Evolutionary conservation across 1,140 invertebrate species (phyloP).

Genomic region (Drosophila grimshawi): DNA sequence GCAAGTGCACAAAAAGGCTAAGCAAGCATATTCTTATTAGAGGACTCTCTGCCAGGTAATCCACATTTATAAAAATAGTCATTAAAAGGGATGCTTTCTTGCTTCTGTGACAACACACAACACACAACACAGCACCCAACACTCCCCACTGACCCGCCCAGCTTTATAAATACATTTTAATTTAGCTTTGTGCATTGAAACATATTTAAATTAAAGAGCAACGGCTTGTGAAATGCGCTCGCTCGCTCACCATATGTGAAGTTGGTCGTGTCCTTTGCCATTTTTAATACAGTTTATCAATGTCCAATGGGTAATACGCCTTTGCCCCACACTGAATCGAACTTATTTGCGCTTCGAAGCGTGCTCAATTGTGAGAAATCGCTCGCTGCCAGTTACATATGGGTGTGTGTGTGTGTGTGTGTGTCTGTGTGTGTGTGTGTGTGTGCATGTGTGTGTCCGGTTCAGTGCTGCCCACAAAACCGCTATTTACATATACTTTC

Average conservation of each 20-base stretch:
- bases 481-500: too few relatives aligned
- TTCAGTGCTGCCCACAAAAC: constrained; percentile 1
- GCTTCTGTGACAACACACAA: background rate
- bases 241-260: constrained; percentile 31
- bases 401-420: background rate
- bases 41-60: constrained; percentile 58
- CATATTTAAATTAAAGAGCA: constrained; percentile 82
- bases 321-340: constrained; percentile 24
- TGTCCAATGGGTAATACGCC: constrained; percentile 57
- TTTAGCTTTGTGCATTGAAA: constrained; percentile 82
- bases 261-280: constrained; percentile 45
- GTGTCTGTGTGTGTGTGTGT: constrained; percentile 3
- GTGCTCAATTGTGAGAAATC: constrained; percentile 62
- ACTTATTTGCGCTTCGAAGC: constrained; percentile 75
- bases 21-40: constrained; percentile 55
- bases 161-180: constrained; percentile 77
- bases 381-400: constrained; percentile 18
- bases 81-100: constrained; percentile 66
- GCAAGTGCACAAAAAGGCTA: constrained; percentile 70
- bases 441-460: constrained; percentile 3
- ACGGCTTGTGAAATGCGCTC: constrained; percentile 73
- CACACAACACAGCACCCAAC: background rate
- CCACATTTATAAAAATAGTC: constrained; percentile 78
- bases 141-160: background rate
- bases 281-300: constrained; percentile 76